phyloP scores from a whole-genome alignment of 2,113 vertebrate species.

The Megaptera novaeangliae region DNA sequence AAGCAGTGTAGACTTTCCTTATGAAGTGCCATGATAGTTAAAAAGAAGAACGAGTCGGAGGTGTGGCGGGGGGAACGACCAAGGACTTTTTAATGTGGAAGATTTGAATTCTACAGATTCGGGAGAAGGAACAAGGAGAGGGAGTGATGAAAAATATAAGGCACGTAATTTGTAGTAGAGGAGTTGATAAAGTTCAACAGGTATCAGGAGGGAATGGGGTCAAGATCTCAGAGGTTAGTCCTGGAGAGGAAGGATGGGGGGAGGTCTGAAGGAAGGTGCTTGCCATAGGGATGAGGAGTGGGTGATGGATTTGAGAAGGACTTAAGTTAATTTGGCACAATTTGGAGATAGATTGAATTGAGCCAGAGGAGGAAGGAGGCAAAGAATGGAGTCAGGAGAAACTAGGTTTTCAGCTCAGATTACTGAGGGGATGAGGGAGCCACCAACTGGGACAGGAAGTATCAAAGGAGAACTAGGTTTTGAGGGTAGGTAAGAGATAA shows the following conservation, averaged over 20 bases:
- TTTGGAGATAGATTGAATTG: not conserved
- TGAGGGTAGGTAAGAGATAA: no score
- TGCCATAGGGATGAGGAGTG: rapidly evolving
- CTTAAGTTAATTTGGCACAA: no score
- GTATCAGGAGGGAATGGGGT: not conserved
- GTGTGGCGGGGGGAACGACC: no score
- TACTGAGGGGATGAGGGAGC: not conserved
- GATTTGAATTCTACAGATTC: not conserved
- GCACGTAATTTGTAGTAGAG: not conserved
- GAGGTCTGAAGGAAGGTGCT: not conserved
- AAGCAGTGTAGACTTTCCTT: not conserved
- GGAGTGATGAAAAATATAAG: not conserved
- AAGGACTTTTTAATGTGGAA: not conserved
- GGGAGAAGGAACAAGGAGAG: not conserved
- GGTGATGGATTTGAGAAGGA: not conserved
- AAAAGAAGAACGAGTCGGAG: not conserved
- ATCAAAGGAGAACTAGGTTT: not conserved
- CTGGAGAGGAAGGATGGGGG: not conserved
- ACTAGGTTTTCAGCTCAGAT: not conserved
- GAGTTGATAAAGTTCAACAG: not conserved
- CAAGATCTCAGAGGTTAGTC: not conserved
- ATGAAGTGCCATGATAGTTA: rapidly evolving
- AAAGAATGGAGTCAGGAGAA: not conserved
- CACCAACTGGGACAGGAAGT: no score
- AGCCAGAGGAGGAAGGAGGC: not conserved